Evolutionary conservation across 1,140 invertebrate genomes (phyloP).

Genomic region (Argopecten irradians): DNA sequence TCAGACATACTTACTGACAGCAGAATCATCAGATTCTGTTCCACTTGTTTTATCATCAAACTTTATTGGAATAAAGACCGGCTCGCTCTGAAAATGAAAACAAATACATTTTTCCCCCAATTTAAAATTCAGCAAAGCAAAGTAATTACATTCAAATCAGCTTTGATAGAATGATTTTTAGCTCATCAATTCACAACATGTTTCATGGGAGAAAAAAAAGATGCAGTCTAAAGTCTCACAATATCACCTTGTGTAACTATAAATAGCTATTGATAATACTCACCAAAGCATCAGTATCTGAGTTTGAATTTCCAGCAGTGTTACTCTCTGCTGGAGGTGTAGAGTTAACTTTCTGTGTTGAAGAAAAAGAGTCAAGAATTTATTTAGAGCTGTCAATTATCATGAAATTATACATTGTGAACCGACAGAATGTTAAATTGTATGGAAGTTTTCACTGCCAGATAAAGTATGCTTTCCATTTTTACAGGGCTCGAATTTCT

Average conservation of each 20-base stretch:
- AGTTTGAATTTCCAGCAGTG: neutral
- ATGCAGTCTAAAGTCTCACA: no score
- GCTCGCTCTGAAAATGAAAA: conserved; percentile 83
- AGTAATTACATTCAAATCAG: conserved; percentile 9
- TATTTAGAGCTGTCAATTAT: neutral
- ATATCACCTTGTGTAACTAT: no score
- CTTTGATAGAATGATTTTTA: neutral
- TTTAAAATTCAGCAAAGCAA: neutral
- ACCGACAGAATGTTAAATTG: no score
- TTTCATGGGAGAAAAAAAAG: no score
- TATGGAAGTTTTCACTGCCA: no score
- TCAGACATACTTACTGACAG: conserved; percentile 69
- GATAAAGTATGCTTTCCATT: no score
- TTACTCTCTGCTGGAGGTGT: neutral
- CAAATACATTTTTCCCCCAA: neutral
- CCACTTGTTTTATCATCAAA: conserved; percentile 85
- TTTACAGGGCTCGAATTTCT: no score
- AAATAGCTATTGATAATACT: neutral
- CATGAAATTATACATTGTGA: no score
- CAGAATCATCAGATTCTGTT: conserved; percentile 89
- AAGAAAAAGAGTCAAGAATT: neutral
- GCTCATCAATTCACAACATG: no score
- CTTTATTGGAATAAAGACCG: conserved; percentile 90
- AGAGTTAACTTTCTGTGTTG: neutral
- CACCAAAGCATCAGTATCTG: conserved; percentile 46